A percentile compares a stretch with the other conserved stretches of the same genome.
These are phyloP conservation scores for Meloidogyne floridensis DNA, from an alignment of 1,140 invertebrate genomes.

Conservation along the genomic window DNA sequence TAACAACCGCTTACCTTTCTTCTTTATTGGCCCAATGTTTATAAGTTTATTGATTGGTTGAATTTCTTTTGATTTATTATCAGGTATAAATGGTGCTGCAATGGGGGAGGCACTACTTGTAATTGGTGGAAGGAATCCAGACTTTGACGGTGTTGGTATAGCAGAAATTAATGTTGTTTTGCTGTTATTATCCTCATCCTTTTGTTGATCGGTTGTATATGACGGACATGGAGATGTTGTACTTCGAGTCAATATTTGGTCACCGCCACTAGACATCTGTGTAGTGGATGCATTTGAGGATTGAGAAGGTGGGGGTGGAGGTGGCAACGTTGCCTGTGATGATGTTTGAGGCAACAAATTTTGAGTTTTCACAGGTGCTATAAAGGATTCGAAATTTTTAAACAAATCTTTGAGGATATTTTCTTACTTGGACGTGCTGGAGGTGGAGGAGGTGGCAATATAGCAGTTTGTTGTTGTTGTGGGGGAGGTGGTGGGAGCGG, in stretches of 20 bases:
- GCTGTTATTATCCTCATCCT: neutral
- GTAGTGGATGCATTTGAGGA: neutral
- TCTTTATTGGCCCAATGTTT: neutral
- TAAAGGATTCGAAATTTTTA: neutral
- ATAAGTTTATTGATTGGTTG: neutral
- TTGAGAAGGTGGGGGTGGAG: neutral
- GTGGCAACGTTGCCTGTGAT: neutral
- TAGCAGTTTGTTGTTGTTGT: neutral
- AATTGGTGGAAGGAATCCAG: neutral
- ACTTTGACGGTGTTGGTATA: neutral
- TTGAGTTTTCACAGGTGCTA: neutral
- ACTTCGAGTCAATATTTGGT: no score
- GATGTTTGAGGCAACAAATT: neutral
- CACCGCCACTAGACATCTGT: no score
- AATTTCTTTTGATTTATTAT: neutral
- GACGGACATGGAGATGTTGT: no score
- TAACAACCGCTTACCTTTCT: neutral
- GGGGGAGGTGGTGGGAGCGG: slow-evolving; percentile 3
- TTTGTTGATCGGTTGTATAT: no score
- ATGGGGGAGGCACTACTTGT: neutral
- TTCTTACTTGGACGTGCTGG: neutral
- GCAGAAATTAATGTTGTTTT: neutral
- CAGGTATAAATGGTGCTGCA: neutral
- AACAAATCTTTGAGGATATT: neutral
- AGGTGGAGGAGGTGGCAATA: slow-evolving; percentile 11